phyloP scores from a whole-genome alignment of 2,797 vertebrate species.

The Hephaestus fuliginosus region DNA sequence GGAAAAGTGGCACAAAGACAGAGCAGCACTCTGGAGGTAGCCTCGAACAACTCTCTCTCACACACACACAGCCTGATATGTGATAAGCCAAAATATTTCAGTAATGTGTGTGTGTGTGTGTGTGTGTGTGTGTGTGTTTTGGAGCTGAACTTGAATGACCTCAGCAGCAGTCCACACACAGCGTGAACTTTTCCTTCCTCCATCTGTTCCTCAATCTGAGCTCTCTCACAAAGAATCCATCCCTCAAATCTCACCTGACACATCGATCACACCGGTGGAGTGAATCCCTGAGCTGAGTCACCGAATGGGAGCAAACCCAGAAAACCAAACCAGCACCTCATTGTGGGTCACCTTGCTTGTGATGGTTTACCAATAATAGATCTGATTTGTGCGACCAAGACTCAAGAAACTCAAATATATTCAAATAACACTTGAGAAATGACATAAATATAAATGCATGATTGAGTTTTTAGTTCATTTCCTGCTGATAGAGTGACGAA shows the following conservation, averaged over 20 bases:
- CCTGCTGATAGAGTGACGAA: too few species aligned
- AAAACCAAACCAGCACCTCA: too few species aligned
- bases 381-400: too few species aligned
- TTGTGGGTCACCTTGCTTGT: too few species aligned
- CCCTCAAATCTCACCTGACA: not conserved
- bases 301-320: too few species aligned
- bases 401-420: too few species aligned
- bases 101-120: not conserved
- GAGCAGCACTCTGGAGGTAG: not conserved
- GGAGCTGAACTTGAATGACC: slow-evolving; percentile 6
- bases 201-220: not conserved
- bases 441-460: too few species aligned
- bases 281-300: not conserved
- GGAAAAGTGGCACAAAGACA: not conserved
- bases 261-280: not conserved
- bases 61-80: not conserved
- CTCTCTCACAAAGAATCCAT: not conserved
- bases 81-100: slow-evolving; percentile 7
- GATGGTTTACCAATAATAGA: too few species aligned
- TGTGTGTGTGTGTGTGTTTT: not conserved
- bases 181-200: not conserved
- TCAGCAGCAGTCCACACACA: slow-evolving; percentile 3
- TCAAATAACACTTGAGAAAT: too few species aligned
- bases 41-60: too few species aligned
- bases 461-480: too few species aligned